Base-by-base conservation (phyloP, 2,113 vertebrate species). In the Ahaetulla prasina region DNA sequence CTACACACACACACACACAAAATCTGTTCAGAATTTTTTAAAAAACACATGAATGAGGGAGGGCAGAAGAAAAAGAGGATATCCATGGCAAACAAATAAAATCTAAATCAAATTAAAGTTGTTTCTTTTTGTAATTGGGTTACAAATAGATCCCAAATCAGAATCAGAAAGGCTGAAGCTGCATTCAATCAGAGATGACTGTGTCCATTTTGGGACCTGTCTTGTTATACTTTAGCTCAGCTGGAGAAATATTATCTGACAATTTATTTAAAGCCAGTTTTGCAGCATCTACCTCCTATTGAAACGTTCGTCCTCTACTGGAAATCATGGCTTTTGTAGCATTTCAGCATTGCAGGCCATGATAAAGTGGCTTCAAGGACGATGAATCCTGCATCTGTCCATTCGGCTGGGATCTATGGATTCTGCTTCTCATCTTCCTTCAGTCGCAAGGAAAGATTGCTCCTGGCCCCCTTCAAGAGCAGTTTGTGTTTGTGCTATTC, bases 221-320 rank as follows among this genome's bases (percentile, higher is more conserved):
- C 88, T 92, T 55, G 85, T 89, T 92, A 22, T 89, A 30, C 74
- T 52, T n/a, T 43, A 18, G 47, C 84, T 63, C n/a, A 86, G 45
- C 88, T 53, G 9, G 47, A 89, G 45, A 86, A 85, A 92, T 92
- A 9, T 50, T 90, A 60, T 60, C 54, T 90, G 92, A 90, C 80
- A 86, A 47, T 92, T 90, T 92, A 85, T 90, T 92, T 86, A 52
- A 92, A 86, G 30, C 12, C 47, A 52, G 80, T 89, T 89, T 92
- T 49, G 74, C 88, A 90, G 92, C 80, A 86, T 92, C 80, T 63
- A 54, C n/a, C 74, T 27, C 92, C 54, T 89, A 90, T 54, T 39
- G 27, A 63, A 86, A 35, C 88, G 53, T 92, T 92, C 27, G 23
- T 92, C 45, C 45, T 47, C n/a, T 86, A 25, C 85, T 54, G 43